Base-by-base conservation (phyloP, 2,113 vertebrate species). In the Labrus mixtus region DNA sequence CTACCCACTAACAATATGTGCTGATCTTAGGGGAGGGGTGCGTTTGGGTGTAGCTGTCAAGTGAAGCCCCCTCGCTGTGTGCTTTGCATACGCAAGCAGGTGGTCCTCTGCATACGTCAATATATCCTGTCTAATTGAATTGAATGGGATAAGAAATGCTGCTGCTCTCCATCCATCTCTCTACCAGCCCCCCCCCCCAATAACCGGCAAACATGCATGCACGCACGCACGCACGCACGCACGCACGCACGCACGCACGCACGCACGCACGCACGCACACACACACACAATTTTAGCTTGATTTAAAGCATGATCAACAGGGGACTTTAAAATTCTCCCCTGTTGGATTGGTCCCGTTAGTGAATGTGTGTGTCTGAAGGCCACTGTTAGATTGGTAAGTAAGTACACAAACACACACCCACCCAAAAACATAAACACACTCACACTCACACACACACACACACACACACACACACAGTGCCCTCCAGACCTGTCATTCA, bases 401-500 rank as follows among this genome's bases (percentile, higher is more conserved):
- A 17, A 1, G 7, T n/a, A 75, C n/a, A 61, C 45, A 71, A 53
- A 63, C 15, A 36, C 22, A 54, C 36, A 61, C 8, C 15, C 23
- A 29, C 33, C 16, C 4, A 56, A n/a, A n/a, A n/a, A n/a, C n/a
- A n/a, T n/a, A n/a, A n/a, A 59, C 41, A 68, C 36, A 72, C 54
- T 43, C 7, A 74, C 29, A 48, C 66, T 72, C 46, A 61, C 37
- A 62, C 41, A 78, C 57, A 69, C 15, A 63, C 25, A 77, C 54
- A 71, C 29, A 63, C 56, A 19, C 75, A 79, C 59, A 74, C 51
- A 62, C 82, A 13, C 51, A 78, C 43, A 9, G 53, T 78, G 81
- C 82, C 91, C 86, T 88, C 67, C 73, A 85, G 87, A 92, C 79
- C 85, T 86, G 89, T 88, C 92, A 89, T 80, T 91, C 90, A 70